Percentiles rank a stretch among this genome's conserved stretches.
These are phyloP conservation scores for Phyllotreta striolata DNA, from an alignment of 2,888 invertebrate genomes.

Conservation along the genomic window DNA sequence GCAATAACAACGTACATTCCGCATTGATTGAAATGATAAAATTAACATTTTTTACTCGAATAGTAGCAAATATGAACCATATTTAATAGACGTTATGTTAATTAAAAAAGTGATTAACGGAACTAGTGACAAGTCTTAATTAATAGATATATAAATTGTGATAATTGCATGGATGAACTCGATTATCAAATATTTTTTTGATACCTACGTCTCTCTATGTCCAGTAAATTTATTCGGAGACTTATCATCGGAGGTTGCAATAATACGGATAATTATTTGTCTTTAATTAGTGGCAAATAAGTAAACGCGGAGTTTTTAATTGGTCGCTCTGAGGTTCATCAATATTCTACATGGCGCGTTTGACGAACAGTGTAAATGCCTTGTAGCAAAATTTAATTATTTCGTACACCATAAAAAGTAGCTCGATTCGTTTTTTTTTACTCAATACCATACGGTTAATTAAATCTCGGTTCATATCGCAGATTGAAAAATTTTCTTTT, in stretches of 20 bases:
- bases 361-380: conserved; percentile 36
- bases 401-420: conserved; percentile 42
- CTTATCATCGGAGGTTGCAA: conserved; percentile 28
- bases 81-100: too few species aligned
- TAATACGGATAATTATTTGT: conserved; percentile 35
- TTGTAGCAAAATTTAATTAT: conserved; percentile 42
- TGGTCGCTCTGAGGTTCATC: conserved; percentile 39
- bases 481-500: conserved; percentile 42
- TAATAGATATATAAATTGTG: too few species aligned
- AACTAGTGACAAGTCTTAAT: too few species aligned
- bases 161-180: background rate
- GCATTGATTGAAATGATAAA: too few species aligned
- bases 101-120: too few species aligned
- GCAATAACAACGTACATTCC: background rate
- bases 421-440: conserved; percentile 40
- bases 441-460: conserved; percentile 39
- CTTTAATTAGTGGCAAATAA: conserved; percentile 39
- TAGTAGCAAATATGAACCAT: too few species aligned
- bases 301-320: conserved; percentile 41
- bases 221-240: too few species aligned
- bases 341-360: conserved; percentile 37
- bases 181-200: background rate
- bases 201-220: too few species aligned
- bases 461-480: conserved; percentile 41
- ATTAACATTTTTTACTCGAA: too few species aligned